Conservation (phyloP, 53 echinoderm and acorn worm genomes). For the Paracentrotus lividus region DNA sequence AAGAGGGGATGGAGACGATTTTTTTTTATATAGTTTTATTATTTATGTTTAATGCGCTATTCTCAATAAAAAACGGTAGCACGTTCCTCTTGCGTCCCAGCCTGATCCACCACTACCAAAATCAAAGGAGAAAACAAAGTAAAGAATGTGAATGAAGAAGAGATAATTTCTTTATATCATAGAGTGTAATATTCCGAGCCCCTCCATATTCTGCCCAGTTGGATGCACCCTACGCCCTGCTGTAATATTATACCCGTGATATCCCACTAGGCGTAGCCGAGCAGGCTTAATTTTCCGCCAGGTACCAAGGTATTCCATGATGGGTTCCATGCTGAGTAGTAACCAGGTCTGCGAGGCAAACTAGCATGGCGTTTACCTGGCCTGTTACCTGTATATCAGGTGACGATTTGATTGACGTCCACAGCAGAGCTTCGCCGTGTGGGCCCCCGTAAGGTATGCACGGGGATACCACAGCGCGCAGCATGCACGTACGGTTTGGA, state of each 20-base stretch:
- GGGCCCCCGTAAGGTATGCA: slow-evolving; percentile 63
- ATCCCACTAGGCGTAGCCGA: slow-evolving; percentile 13
- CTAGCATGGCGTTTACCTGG: slow-evolving; percentile 61
- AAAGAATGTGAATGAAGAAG: no score
- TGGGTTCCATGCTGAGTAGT: slow-evolving; percentile 18
- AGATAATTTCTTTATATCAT: not conserved
- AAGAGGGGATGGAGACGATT: no score
- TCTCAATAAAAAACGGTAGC: no score
- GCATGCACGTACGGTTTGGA: slow-evolving; percentile 44
- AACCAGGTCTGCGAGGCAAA: slow-evolving; percentile 29
- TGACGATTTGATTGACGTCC: slow-evolving; percentile 67
- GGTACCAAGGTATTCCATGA: slow-evolving; percentile 32
- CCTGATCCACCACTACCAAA: no score
- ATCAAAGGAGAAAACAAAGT: no score
- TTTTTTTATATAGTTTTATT: no score
- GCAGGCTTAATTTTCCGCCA: slow-evolving; percentile 31
- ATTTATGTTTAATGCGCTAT: no score
- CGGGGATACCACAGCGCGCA: slow-evolving; percentile 43
- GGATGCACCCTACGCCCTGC: not conserved
- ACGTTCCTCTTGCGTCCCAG: no score
- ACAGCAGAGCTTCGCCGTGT: slow-evolving; percentile 47
- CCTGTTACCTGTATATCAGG: slow-evolving; percentile 64
- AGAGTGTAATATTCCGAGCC: not conserved
- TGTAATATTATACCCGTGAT: slow-evolving; percentile 18
- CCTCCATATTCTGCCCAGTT: not conserved